Conservation (phyloP, 64 coral and sea anemone genomes). For the Montipora cactus region DNA sequence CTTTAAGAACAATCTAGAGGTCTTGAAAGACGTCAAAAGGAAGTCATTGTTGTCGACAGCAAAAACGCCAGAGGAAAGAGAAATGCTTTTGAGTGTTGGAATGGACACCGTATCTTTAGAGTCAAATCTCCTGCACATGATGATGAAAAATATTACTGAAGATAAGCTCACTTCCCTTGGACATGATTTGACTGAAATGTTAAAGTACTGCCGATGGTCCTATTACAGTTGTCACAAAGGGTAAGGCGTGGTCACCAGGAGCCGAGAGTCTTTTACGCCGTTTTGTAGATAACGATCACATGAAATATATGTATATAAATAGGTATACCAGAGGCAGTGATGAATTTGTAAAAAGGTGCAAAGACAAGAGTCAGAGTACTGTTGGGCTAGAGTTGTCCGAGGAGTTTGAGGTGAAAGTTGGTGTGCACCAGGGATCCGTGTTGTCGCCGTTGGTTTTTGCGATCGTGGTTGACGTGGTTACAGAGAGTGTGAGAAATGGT, state of each 20-base stretch:
- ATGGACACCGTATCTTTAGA: constrained; percentile 45
- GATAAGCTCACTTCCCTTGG: constrained; percentile 47
- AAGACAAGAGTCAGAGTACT: too few relatives aligned
- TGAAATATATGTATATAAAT: too few relatives aligned
- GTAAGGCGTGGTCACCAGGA: constrained; percentile 22
- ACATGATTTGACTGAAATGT: constrained; percentile 58
- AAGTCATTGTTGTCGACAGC: neutral
- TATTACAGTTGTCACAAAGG: constrained; percentile 68
- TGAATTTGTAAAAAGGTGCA: too few relatives aligned
- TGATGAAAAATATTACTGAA: constrained; percentile 32
- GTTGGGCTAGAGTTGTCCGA: too few relatives aligned
- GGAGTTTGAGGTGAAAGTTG: too few relatives aligned
- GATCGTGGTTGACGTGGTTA: too few relatives aligned
- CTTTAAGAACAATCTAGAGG: neutral
- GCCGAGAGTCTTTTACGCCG: too few relatives aligned
- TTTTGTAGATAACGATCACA: too few relatives aligned
- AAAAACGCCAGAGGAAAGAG: neutral
- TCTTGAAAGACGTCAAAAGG: neutral
- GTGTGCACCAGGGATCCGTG: too few relatives aligned
- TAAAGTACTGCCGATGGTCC: constrained; percentile 78
- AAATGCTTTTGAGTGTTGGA: constrained; percentile 25
- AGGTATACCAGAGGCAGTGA: too few relatives aligned
- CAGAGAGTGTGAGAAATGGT: too few relatives aligned
- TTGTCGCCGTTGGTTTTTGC: too few relatives aligned
- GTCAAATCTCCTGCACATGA: constrained; percentile 2